phyloP scores from a whole-genome alignment of 2,113 vertebrate genomes.

The Callopanchax toddi region DNA sequence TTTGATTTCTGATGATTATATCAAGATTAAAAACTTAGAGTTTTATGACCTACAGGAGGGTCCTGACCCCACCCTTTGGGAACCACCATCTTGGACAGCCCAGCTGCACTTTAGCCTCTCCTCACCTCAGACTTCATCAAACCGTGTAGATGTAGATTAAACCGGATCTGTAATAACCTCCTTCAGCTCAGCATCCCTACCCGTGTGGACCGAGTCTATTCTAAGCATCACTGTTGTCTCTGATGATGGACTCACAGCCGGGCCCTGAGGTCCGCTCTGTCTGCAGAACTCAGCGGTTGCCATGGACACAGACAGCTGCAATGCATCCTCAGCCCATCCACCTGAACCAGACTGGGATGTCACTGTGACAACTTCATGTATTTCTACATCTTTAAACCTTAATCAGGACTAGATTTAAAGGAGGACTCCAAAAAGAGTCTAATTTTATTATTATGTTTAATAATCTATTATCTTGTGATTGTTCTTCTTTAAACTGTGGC shows the following conservation, averaged over 20 bases:
- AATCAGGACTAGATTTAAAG: no score
- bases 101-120: no score
- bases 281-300: conserved; percentile 47
- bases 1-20: no score
- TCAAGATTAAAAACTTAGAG: no score
- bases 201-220: conserved; percentile 53
- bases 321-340: conserved; percentile 24
- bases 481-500: no score
- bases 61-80: no score
- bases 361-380: conserved; percentile 10
- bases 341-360: conserved; percentile 14
- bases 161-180: conserved; percentile 35
- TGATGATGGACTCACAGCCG: conserved; percentile 30
- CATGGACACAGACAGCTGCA: conserved; percentile 56
- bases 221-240: conserved; percentile 42
- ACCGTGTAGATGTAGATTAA: no score
- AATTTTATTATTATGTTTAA: no score
- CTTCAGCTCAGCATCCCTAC: conserved; percentile 44
- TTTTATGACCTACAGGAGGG: no score
- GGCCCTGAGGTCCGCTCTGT: conserved; percentile 46
- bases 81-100: no score
- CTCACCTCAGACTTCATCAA: no score
- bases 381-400: conserved; percentile 26
- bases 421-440: no score
- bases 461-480: not conserved